Conservation (phyloP, 2,113 vertebrate species). For the Sinocyclocheilus rhinocerous region DNA sequence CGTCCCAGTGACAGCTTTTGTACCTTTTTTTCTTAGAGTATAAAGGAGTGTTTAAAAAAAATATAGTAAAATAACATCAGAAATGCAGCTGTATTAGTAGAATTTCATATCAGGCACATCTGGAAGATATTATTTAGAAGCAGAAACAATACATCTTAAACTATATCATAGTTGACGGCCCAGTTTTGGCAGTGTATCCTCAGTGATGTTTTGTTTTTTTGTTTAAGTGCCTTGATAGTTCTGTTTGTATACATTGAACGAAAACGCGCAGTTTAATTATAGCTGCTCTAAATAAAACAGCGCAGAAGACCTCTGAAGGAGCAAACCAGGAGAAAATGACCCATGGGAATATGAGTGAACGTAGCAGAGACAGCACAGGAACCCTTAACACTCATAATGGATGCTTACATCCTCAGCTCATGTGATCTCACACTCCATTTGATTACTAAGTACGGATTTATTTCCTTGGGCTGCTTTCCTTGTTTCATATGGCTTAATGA, state of each 20-base stretch:
- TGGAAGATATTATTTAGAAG: not conserved
- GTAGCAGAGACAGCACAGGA: conserved; percentile 3
- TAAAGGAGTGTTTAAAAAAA: not conserved
- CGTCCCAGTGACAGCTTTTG: too few species aligned
- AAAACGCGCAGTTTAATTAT: conserved; percentile 33
- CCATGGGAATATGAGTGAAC: conserved; percentile 24
- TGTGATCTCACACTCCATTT: conserved; percentile 35
- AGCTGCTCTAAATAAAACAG: conserved; percentile 39
- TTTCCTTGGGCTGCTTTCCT: conserved; percentile 23
- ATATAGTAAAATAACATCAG: not conserved
- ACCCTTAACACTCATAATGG: conserved; percentile 19
- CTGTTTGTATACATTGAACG: not conserved
- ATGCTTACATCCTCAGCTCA: conserved; percentile 33
- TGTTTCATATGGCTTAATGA: not conserved
- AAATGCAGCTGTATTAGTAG: not conserved
- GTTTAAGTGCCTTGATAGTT: conserved; percentile 8
- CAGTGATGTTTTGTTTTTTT: not conserved
- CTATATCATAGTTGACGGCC: not conserved
- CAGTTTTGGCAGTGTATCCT: not conserved
- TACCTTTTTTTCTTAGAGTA: too few species aligned
- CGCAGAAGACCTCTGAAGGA: conserved; percentile 20
- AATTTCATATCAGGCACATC: not conserved
- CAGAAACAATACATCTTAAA: not conserved
- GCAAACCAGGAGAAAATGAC: conserved; percentile 30
- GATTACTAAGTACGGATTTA: conserved; percentile 25